Evolutionary conservation across 2,113 vertebrate species (phyloP).

Genomic region (Collichthys lucidus): DNA sequence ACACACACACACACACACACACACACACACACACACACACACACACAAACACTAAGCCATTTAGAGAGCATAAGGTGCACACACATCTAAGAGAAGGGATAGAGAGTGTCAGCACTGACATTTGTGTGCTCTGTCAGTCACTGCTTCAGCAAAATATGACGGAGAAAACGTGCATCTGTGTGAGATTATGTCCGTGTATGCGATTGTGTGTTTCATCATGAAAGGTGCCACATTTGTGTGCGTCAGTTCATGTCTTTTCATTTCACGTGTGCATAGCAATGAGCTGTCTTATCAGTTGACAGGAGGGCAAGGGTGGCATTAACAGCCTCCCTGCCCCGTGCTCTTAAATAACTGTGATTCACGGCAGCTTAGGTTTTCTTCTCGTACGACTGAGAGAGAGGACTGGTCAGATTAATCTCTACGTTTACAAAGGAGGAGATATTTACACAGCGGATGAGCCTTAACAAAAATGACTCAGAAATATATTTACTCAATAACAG

Average conservation of each 20-base stretch:
- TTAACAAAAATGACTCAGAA: constrained; percentile 38
- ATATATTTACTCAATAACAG: constrained; percentile 37
- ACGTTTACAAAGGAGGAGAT: background rate
- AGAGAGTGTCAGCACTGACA: constrained; percentile 42
- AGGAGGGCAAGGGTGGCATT: constrained; percentile 33
- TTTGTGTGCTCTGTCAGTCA: constrained; percentile 45
- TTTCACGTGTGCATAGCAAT: constrained; percentile 32
- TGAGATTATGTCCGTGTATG: constrained; percentile 20
- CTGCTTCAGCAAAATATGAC: constrained; percentile 3
- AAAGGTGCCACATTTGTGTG: background rate
- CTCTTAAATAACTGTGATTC: constrained; percentile 55
- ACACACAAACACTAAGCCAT: constrained; percentile 39
- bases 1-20: constrained; percentile 42
- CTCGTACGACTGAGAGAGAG: constrained; percentile 14
- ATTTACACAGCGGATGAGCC: constrained; percentile 35
- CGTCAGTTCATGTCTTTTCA: constrained; percentile 14
- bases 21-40: constrained; percentile 42
- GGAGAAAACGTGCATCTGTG: constrained; percentile 8
- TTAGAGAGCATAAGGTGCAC: constrained; percentile 26
- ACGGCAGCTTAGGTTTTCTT: constrained; percentile 16
- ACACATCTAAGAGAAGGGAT: constrained; percentile 40
- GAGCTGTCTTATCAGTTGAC: constrained; percentile 36
- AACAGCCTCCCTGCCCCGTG: constrained; percentile 12
- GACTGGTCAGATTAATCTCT: constrained; percentile 38
- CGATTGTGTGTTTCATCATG: constrained; percentile 35